Base-by-base conservation (phyloP, 2,113 vertebrate genomes). In the Cynocephalus volans region DNA sequence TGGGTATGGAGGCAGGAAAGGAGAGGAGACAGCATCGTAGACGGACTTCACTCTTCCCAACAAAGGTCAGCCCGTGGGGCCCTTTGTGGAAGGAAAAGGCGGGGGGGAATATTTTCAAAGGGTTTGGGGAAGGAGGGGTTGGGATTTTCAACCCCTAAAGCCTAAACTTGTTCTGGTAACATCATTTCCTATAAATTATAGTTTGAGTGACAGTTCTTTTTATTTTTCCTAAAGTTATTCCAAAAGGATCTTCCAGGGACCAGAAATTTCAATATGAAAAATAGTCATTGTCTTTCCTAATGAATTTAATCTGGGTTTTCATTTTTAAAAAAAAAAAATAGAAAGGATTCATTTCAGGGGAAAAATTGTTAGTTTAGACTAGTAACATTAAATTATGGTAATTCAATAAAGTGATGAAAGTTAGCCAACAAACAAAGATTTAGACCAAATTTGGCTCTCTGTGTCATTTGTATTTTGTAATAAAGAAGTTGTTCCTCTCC, bases 311-410 rank as follows among this genome's bases (percentile, higher is more conserved):
- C 93, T 96, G 90, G 60, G 54, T 70, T 97, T 92, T 93, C 62
- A 31, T 76, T 92, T 89, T n/a, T n/a, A n/a, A n/a, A n/a, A 80
- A 91, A 93, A 95, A 83, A 88, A 93, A 95, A 77, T 41, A 95
- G 82, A 93, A 91, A 96, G 54, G 36, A 89, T 97, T 92, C 93
- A 90, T 96, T 97, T 97, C 54, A 80, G 90, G 84, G 41, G 81
- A 23, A 76, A 88, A 95, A 90, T 85, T 36, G 1, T 96, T 96
- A 75, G 41, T 86, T 96, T 69, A 93, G 95, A 95, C 31, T 15
- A 84, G 54, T 72, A 95, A 97, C 96, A 98, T 96, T 98, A 92
- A 97, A 97, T 97, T 97, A 97, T 6, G 95, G 86, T 97, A 97
- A 97, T 98, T 97, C 96, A 96, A 92, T 98, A 96, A 97, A 95